These are phyloP conservation scores for Labroides dimidiatus DNA, from an alignment of 2,797 vertebrate species.

Conservation along the genomic window DNA sequence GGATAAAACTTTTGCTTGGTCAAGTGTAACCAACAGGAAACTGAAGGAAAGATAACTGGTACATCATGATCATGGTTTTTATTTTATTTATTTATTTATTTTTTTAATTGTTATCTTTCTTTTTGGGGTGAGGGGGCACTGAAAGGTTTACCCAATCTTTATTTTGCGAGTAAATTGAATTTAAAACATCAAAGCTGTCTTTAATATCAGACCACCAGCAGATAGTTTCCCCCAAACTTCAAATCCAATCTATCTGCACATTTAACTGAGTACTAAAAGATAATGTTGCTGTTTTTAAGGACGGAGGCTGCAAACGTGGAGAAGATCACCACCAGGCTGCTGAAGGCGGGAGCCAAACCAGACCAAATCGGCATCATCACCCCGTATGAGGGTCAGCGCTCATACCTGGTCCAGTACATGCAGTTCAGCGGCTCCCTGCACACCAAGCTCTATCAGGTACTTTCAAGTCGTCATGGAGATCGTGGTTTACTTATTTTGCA, in stretches of 20 bases:
- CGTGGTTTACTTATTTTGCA: no score
- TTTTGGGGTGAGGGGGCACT: no score
- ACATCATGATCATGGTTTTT: no score
- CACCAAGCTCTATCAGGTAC: slow-evolving; percentile 98
- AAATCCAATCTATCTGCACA: background rate
- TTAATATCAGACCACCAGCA: background rate
- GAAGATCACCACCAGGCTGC: slow-evolving; percentile 96
- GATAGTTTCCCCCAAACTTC: background rate
- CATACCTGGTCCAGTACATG: slow-evolving; percentile 99
- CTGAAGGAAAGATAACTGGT: no score
- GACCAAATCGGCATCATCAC: slow-evolving; percentile 99
- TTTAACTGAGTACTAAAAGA: background rate
- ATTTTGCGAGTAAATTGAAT: no score
- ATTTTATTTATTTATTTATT: no score
- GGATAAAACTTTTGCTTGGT: no score
- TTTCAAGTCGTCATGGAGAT: background rate
- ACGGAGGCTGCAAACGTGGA: slow-evolving; percentile 98
- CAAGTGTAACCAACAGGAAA: no score
- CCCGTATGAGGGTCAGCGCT: slow-evolving; percentile 96
- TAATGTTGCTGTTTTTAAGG: slow-evolving; percentile 74
- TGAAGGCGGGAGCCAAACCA: slow-evolving; percentile 97
- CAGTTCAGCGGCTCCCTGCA: slow-evolving; percentile 99
- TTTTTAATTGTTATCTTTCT: no score
- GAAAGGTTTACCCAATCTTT: background rate
- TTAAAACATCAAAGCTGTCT: no score